A percentile compares a stretch with the other conserved stretches of the same genome.
phyloP scores from a whole-genome alignment of 2,888 invertebrate species.

The Rhingia campestris region DNA sequence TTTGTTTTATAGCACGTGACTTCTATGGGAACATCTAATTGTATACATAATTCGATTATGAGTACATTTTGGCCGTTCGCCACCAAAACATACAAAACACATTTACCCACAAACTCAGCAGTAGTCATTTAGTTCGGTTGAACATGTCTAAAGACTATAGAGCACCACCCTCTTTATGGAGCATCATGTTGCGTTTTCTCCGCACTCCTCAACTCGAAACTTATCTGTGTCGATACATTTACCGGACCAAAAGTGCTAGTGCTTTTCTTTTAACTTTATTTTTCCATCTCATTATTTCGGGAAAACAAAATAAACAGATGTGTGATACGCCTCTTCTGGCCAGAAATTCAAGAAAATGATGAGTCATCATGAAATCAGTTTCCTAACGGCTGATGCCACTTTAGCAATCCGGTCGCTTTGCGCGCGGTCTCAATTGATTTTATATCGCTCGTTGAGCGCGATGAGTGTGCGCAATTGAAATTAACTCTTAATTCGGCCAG shows the following conservation, averaged over 20 bases:
- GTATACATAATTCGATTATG: slow-evolving; percentile 34
- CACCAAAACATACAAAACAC: slow-evolving; percentile 4
- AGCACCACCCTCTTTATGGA: slow-evolving; percentile 1
- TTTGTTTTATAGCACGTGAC: slow-evolving; percentile 39
- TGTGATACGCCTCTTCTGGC: slow-evolving; percentile 21
- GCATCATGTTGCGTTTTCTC: slow-evolving; percentile 4
- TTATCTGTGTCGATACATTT: slow-evolving; percentile 15
- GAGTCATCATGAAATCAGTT: slow-evolving; percentile 48
- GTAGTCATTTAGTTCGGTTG: slow-evolving; percentile 4
- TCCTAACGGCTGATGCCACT: slow-evolving; percentile 36
- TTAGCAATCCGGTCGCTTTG: slow-evolving; percentile 45
- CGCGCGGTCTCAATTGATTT: slow-evolving; percentile 16
- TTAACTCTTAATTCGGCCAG: slow-evolving; percentile 55
- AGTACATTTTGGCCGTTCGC: slow-evolving; percentile 28
- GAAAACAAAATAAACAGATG: slow-evolving; percentile 71
- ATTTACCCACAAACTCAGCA: slow-evolving; percentile 11
- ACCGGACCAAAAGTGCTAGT: slow-evolving; percentile 1
- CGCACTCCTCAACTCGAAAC: slow-evolving; percentile 30
- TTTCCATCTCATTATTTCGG: slow-evolving; percentile 56
- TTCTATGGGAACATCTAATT: slow-evolving; percentile 18
- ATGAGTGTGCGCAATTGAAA: slow-evolving; percentile 69
- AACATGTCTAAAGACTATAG: slow-evolving; percentile 1
- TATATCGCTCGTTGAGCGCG: not conserved
- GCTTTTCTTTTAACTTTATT: slow-evolving; percentile 2
- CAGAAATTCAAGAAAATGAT: slow-evolving; percentile 42